Base-by-base conservation (phyloP, 2,888 invertebrate species). In the Thysanoteuthis rhombus region DNA sequence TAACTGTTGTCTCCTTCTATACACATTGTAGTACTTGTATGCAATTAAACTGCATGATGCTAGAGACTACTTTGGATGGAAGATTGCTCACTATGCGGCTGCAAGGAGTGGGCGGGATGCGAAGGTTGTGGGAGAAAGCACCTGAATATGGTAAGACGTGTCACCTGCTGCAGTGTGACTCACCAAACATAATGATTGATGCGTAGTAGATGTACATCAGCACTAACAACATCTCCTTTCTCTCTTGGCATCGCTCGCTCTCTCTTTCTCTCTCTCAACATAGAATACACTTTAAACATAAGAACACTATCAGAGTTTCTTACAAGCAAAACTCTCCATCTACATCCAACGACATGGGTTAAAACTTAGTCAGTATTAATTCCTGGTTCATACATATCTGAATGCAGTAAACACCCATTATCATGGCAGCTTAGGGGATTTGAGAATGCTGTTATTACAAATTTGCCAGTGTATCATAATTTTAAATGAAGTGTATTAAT, bases 31-130 rank as follows among this genome's bases (percentile, higher is more conserved):
- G 75, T n/a, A 75, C 75, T 75, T 75, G 75, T 75, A 75, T 75
- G 75, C 75, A 75, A 75, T 75, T 75, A 75, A 75, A 75, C 75
- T 75, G 75, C 75, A 75, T 75, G n/a, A 75, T 75, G n/a, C 75
- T 75, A 75, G 75, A 75, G 36, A n/a, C 75, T 75, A n/a, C 75
- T n/a, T 16, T 75, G 75, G 75, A n/a, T 75, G 36, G 75, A n/a
- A 75, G 36, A 75, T 75, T 75, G 75, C 75, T 75, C 75, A 75
- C 75, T 75, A 36, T n/a, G 75, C 75, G 12, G 75, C n/a, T n/a
- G n/a, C n/a, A 36, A 75, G 75, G 32, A n/a, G 75, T n/a, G 75
- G 75, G n/a, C n/a, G 16, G 36, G n/a, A 75, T 36, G 75, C 36
- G 75, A 75, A 75, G 75, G 75, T 75, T 75, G 36, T 75, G n/a